Conservation (phyloP, 2,113 vertebrate genomes). For the Collichthys lucidus region DNA sequence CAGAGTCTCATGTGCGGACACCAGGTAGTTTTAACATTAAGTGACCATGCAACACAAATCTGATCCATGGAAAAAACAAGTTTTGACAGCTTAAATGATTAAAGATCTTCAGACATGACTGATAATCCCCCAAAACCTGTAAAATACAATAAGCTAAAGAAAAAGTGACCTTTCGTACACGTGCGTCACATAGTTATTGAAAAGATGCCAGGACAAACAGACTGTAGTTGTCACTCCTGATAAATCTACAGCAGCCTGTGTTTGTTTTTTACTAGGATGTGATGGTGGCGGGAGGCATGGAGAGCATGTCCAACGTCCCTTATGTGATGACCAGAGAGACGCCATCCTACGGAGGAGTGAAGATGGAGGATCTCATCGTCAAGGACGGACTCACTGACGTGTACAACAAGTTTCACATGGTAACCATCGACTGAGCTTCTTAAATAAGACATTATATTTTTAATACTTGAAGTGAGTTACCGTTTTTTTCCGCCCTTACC, state of each 20-base stretch:
- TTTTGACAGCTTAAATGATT: neutral
- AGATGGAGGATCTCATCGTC: conserved; percentile 94
- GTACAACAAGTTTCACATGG: conserved; percentile 99
- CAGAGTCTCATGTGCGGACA: conserved; percentile 98
- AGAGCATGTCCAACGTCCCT: conserved; percentile 98
- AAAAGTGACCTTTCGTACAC: neutral
- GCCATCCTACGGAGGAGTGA: conserved; percentile 91
- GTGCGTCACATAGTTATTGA: neutral
- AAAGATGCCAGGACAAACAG: neutral
- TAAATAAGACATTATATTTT: neutral
- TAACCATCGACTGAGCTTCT: conserved; percentile 58
- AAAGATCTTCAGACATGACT: neutral
- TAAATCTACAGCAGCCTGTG: neutral
- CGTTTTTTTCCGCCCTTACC: neutral
- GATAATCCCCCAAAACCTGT: neutral
- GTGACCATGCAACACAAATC: neutral
- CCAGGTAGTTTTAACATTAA: conserved; percentile 85
- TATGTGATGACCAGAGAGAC: conserved; percentile 93
- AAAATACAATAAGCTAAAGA: neutral
- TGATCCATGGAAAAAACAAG: neutral
- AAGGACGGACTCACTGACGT: conserved; percentile 97
- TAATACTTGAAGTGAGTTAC: no score
- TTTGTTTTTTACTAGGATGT: conserved; percentile 87
- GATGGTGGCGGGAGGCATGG: conserved; percentile 99
- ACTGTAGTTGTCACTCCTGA: neutral